Percentiles rank a stretch among this genome's conserved stretches.
Evolutionary conservation across 2,113 vertebrate genomes (phyloP).

Genomic region (Silurus glanis): DNA sequence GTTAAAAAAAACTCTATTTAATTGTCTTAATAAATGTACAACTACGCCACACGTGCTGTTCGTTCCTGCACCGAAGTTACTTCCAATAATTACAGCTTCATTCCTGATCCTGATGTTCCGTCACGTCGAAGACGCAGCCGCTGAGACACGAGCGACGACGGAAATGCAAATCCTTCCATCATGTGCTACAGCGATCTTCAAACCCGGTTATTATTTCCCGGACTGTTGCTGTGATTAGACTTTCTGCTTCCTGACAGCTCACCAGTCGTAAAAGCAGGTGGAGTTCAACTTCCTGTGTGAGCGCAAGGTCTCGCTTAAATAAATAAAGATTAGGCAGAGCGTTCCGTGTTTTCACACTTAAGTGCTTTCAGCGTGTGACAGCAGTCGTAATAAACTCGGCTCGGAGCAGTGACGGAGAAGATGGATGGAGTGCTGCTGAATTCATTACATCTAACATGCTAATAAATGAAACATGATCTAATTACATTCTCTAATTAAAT

Average conservation of each 20-base stretch:
- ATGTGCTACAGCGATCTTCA: not conserved
- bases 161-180: not conserved
- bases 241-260: conserved; percentile 42
- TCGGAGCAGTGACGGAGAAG: conserved; percentile 54
- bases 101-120: not conserved
- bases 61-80: not conserved
- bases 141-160: not conserved
- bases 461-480: not conserved
- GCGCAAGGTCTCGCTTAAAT: conserved; percentile 63
- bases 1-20: not conserved
- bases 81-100: not conserved
- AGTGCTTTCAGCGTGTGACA: not conserved
- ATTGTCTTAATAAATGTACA: not conserved
- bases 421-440: not conserved
- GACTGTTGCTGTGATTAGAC: conserved; percentile 54
- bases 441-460: not conserved
- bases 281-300: conserved; percentile 39
- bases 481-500: not conserved
- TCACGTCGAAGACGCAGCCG: not conserved
- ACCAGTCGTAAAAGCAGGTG: conserved; percentile 56
- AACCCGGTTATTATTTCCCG: not conserved
- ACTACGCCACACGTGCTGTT: not conserved
- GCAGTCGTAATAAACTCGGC: conserved; percentile 58
- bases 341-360: conserved; percentile 57
- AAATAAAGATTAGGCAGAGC: conserved; percentile 62